These are phyloP conservation scores for Melolontha melolontha DNA, from an alignment of 2,888 invertebrate genomes.

Conservation along the genomic window DNA sequence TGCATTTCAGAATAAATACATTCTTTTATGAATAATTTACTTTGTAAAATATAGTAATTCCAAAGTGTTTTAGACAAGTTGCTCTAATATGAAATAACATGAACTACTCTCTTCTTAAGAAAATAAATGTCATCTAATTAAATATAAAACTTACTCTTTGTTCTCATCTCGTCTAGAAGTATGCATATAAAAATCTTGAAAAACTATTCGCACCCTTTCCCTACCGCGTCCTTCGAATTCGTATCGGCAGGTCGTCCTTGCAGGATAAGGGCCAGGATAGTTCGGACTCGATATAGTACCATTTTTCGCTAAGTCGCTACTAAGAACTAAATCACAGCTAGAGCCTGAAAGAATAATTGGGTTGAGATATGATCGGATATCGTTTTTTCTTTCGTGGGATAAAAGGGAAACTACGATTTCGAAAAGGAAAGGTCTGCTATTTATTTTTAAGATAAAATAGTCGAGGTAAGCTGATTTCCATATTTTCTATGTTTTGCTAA, in stretches of 20 bases:
- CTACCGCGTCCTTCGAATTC: conserved; percentile 89
- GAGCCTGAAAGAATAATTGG: conserved; percentile 73
- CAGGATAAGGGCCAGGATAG: conserved; percentile 85
- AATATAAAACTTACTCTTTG: conserved; percentile 71
- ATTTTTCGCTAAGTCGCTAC: conserved; percentile 83
- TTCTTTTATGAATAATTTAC: too few relatives aligned
- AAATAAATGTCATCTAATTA: too few relatives aligned
- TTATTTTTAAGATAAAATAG: neutral
- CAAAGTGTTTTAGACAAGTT: too few relatives aligned
- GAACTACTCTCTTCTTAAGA: too few relatives aligned
- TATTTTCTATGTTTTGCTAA: too few relatives aligned
- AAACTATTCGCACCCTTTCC: conserved; percentile 87
- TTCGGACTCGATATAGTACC: conserved; percentile 88
- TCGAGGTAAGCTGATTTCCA: too few relatives aligned
- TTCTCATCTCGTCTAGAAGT: conserved; percentile 62
- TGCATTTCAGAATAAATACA: too few relatives aligned
- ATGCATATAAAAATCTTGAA: conserved; percentile 86
- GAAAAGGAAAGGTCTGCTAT: neutral
- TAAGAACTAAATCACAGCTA: conserved; percentile 82
- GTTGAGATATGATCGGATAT: conserved; percentile 21
- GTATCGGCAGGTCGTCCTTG: conserved; percentile 86
- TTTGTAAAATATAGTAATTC: too few relatives aligned
- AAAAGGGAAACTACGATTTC: neutral
- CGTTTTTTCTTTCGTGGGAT: too few relatives aligned
- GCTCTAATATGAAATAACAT: too few relatives aligned